These are phyloP conservation scores for Gallinago jamesoni DNA, from an alignment of 2,113 vertebrate species.

Conservation along the genomic window DNA sequence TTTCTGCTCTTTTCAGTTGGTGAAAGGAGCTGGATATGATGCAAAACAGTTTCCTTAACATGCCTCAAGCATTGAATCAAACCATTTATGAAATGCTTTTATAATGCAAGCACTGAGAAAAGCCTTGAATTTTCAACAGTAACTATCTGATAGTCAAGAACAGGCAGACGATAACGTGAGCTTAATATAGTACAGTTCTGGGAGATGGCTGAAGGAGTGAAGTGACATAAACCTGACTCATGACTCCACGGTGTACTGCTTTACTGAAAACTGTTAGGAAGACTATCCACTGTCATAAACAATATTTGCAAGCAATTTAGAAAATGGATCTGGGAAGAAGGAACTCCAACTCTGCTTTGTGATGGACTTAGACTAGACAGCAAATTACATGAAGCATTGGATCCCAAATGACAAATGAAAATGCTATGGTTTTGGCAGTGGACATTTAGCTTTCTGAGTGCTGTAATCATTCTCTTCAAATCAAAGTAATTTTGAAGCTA, in stretches of 20 bases:
- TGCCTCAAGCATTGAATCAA: background rate
- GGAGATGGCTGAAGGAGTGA: conserved; percentile 27
- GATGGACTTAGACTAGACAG: background rate
- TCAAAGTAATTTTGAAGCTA: background rate
- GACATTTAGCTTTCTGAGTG: background rate
- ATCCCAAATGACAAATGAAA: background rate
- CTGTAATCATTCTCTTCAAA: background rate
- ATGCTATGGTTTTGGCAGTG: accelerated
- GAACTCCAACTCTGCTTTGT: background rate
- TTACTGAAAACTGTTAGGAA: background rate
- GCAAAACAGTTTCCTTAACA: background rate
- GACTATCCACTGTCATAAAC: background rate
- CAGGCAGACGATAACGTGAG: background rate
- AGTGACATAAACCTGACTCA: conserved; percentile 47
- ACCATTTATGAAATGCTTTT: background rate
- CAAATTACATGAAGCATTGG: background rate
- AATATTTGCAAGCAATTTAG: background rate
- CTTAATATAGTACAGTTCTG: conserved; percentile 46
- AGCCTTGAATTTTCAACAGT: conserved; percentile 18
- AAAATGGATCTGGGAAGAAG: background rate
- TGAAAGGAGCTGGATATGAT: background rate
- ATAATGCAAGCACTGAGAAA: background rate
- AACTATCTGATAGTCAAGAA: conserved; percentile 26
- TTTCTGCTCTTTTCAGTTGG: background rate
- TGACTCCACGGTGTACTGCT: background rate